Percentiles rank a stretch among this genome's conserved stretches.
phyloP scores from a whole-genome alignment of 2,113 vertebrate species.

The Progne subis region DNA sequence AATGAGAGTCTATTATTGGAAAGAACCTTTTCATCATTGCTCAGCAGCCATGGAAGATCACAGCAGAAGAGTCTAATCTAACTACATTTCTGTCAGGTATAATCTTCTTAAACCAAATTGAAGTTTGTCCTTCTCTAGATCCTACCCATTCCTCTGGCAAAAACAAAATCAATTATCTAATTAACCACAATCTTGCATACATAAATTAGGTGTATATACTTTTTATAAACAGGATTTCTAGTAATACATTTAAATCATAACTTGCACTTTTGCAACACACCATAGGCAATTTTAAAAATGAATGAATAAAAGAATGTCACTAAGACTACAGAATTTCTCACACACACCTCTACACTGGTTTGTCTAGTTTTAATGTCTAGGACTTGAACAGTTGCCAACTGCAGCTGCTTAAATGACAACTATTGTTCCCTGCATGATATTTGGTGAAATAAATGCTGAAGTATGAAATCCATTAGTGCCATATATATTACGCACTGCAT shows the following conservation, averaged over 20 bases:
- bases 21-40: background rate
- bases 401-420: slow-evolving; percentile 1
- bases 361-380: background rate
- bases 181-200: background rate
- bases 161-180: slow-evolving; percentile 1
- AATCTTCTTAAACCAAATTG: background rate
- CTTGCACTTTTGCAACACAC: background rate
- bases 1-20: background rate
- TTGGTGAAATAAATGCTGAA: slow-evolving; percentile 10
- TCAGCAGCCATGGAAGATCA: slow-evolving; percentile 13
- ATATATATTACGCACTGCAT: background rate
- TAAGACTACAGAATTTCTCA: slow-evolving; percentile 25
- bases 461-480: slow-evolving; percentile 26
- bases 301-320: slow-evolving; percentile 58
- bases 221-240: slow-evolving; percentile 50
- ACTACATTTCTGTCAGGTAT: background rate
- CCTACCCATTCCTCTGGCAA: background rate
- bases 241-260: slow-evolving; percentile 17
- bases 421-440: background rate
- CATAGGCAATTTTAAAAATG: slow-evolving; percentile 56
- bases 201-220: slow-evolving; percentile 55
- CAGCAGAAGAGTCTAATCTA: background rate
- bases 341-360: background rate
- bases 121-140: background rate
- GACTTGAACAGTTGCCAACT: background rate